Conservation (phyloP, 2,113 vertebrate species). For the Scatophagus argus region DNA sequence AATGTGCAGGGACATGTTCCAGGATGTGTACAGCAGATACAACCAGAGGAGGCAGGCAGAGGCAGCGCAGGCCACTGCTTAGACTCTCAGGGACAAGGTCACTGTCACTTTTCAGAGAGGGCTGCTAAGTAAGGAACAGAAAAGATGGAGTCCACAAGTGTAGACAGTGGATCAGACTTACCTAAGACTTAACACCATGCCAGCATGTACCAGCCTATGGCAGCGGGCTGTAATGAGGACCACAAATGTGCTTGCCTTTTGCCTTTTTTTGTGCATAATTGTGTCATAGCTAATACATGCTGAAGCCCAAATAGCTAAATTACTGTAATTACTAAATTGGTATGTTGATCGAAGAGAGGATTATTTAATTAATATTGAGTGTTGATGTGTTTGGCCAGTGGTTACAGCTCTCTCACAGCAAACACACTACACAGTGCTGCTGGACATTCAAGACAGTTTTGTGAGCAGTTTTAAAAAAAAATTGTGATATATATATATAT, state of each 20-base stretch:
- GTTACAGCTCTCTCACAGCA: background rate
- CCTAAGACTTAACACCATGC: background rate
- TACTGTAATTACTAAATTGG: conserved; percentile 16
- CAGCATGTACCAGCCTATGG: background rate
- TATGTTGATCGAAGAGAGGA: background rate
- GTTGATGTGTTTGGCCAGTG: background rate
- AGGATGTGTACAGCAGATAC: conserved; percentile 82
- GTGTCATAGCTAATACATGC: background rate
- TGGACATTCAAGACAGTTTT: background rate
- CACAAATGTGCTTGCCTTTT: background rate
- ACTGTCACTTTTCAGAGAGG: background rate
- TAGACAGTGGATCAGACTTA: background rate
- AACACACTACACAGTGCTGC: background rate
- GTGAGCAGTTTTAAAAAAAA: background rate
- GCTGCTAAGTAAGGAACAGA: background rate
- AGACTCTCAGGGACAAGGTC: background rate
- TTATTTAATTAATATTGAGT: background rate
- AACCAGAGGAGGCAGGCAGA: conserved; percentile 56
- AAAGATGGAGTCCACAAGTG: background rate
- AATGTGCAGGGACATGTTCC: conserved; percentile 88
- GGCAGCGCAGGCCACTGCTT: background rate
- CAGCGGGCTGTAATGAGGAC: background rate
- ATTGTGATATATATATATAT: no score
- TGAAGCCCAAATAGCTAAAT: background rate
- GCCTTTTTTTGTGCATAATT: no score